phyloP scores from a whole-genome alignment of 2,113 vertebrate species.

The Cebidichthys violaceus region DNA sequence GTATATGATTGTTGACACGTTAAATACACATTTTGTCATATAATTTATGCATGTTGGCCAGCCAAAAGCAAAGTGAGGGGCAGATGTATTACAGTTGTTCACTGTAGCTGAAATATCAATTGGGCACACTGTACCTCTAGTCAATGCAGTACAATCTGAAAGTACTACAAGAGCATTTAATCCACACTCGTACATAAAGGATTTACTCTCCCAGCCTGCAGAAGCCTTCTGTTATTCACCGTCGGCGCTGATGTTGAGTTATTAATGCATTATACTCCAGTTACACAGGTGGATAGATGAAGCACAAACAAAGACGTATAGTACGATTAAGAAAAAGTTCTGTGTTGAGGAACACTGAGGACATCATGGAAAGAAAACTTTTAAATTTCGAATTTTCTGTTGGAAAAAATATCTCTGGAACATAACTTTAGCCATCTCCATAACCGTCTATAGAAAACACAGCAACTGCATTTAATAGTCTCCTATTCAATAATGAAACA shows the following conservation, averaged over 20 bases:
- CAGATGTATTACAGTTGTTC: background rate
- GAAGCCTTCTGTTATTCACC: slow-evolving; percentile 1
- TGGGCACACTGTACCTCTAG: background rate
- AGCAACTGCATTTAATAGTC: background rate
- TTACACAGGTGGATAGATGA: slow-evolving; percentile 14
- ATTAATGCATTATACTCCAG: slow-evolving; percentile 10
- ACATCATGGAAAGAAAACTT: background rate
- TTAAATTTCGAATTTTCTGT: slow-evolving; percentile 16
- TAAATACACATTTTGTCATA: slow-evolving; percentile 13
- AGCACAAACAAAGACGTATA: background rate
- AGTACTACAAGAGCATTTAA: background rate
- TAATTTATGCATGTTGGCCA: slow-evolving; percentile 45
- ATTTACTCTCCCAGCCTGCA: background rate
- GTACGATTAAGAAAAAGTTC: background rate
- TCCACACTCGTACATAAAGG: background rate
- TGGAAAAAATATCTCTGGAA: slow-evolving; percentile 2
- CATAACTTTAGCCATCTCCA: background rate
- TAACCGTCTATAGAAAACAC: background rate
- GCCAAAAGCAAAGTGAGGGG: slow-evolving; percentile 32
- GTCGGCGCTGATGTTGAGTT: background rate
- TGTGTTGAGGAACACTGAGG: background rate
- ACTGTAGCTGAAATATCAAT: background rate
- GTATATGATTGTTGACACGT: slow-evolving; percentile 9
- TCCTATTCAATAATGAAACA: background rate
- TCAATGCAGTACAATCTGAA: background rate